Conservation (phyloP, 2,797 vertebrate genomes). For the Enteromius unitaeniatus region DNA sequence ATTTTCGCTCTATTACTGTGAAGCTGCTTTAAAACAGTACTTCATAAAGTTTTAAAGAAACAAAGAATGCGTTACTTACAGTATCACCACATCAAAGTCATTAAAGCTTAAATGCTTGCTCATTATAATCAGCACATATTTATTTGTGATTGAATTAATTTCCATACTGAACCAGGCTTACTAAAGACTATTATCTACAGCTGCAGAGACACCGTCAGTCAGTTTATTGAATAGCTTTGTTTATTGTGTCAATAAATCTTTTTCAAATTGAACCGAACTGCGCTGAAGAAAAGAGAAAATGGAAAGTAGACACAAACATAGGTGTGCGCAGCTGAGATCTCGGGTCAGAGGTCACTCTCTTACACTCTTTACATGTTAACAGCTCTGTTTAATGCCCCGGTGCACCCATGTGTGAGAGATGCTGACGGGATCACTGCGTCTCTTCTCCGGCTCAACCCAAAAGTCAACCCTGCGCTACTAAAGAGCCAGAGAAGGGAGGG, state of each 20-base stretch:
- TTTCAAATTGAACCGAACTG: background rate
- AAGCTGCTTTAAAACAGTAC: background rate
- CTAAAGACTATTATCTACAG: background rate
- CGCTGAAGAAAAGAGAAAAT: background rate
- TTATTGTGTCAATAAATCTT: background rate
- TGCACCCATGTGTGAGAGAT: background rate
- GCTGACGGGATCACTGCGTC: background rate
- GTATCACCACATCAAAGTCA: background rate
- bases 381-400: background rate
- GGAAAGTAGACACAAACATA: background rate
- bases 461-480: background rate
- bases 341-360: background rate
- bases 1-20: background rate
- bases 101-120: background rate
- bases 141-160: background rate
- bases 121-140: background rate
- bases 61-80: background rate
- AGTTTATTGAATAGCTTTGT: background rate
- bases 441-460: background rate
- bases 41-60: background rate
- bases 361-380: background rate
- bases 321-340: background rate
- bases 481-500: conserved; percentile 59
- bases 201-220: background rate
- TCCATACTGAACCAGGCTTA: background rate